Base-by-base conservation (phyloP, 2,888 invertebrate species). In the Tridacna crocea region DNA sequence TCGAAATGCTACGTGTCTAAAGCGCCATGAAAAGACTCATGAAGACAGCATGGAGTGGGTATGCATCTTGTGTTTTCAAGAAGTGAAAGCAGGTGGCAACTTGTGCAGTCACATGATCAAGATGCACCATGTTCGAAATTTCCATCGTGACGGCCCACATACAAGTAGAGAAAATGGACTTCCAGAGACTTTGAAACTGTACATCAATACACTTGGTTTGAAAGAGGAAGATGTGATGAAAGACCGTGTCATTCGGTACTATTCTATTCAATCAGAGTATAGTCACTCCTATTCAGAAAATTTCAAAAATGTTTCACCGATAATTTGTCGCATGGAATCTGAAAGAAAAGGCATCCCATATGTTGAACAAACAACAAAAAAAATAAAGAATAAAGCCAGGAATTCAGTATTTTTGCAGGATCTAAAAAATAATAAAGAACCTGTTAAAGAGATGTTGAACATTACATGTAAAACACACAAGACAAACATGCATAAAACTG, bases 221-320 rank as follows among this genome's bases (percentile, higher is more conserved):
- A 19, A 3, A 55, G 19, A 55, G 19, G 19, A 55, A 55, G 19
- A 19, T 55, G 55, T 55, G 17, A 10, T 55, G 6, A 55, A 55
- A 55, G 55, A 55, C 10, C 15, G 10, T 19, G 17, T 55, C 10
- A 3, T 55, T 19, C 3, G 19, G 3, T 55, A 55, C 10, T 15
- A 19, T 55, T 15, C 55, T 15, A 19, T 55, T 15, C 15, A 3
- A 55, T 3, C 15, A 55, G 55, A 55, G 10, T 55, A 55, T 55
- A 55, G 55, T 19, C 19, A 19, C 19, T 19, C 2, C 19, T 55
- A 55, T 55, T 19, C 55, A 2, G 19, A 55, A 6, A 3, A 55
- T 55, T 55, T 55, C 55, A 55, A 55, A 55, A 55, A 55, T 55
- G 55, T 55, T 55, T 55, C 55, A 55, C 19, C 55, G 19, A 55